A percentile compares a stretch with the other conserved stretches of the same genome.
phyloP scores from a whole-genome alignment of 2,888 invertebrate species.

The Limnephilus marmoratus region DNA sequence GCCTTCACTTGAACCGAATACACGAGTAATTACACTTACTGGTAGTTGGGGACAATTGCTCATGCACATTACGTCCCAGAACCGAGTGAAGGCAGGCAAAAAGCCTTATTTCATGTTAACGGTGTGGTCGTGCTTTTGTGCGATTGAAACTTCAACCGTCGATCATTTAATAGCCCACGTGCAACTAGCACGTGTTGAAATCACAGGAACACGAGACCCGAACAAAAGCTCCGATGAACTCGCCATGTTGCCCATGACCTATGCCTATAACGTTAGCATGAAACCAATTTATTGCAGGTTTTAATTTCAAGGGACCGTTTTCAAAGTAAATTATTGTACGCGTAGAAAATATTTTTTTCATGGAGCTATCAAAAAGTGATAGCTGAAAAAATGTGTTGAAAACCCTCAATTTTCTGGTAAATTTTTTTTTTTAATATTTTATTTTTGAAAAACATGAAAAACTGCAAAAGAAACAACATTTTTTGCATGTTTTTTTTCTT shows the following conservation, averaged over 20 bases:
- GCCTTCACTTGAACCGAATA: neutral
- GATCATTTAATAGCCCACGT: constrained; percentile 43
- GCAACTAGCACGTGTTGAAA: constrained; percentile 50
- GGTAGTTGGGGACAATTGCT: neutral
- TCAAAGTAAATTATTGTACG: too few relatives aligned
- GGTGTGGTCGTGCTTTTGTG: constrained; percentile 24
- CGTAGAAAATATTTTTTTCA: too few relatives aligned
- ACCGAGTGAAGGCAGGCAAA: neutral
- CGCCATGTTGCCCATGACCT: neutral
- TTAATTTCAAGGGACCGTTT: neutral
- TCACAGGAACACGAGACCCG: constrained; percentile 5
- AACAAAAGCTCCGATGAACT: constrained; percentile 20
- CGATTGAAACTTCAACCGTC: constrained; percentile 27
- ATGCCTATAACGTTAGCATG: neutral
- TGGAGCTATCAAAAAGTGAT: too few relatives aligned
- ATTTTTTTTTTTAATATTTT: too few relatives aligned
- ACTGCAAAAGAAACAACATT: too few relatives aligned
- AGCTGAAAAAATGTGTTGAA: too few relatives aligned
- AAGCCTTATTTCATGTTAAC: constrained; percentile 23
- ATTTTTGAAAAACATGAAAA: too few relatives aligned
- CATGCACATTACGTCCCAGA: neutral
- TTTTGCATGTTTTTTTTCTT: too few relatives aligned
- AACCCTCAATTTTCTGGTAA: too few relatives aligned
- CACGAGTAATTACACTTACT: neutral
- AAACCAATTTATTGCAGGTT: constrained; percentile 4